Percentiles rank a stretch among this genome's conserved stretches.
phyloP scores from a whole-genome alignment of 2,113 vertebrate genomes.

The Puma concolor region DNA sequence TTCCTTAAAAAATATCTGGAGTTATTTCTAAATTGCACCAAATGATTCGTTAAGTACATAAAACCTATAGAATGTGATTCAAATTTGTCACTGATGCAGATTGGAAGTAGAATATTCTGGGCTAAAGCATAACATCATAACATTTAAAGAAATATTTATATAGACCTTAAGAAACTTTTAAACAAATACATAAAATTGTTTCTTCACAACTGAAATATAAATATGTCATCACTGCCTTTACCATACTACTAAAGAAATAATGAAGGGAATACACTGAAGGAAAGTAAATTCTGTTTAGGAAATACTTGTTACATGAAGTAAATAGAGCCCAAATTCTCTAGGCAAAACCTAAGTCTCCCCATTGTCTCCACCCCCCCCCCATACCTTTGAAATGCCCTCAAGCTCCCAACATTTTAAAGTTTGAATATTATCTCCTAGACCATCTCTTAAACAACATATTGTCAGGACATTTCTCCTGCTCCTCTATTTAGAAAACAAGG shows the following conservation, averaged over 20 bases:
- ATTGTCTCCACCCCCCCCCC: not conserved
- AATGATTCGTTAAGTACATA: not conserved
- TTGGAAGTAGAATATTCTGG: not conserved
- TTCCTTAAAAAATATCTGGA: not conserved
- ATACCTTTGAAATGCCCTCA: not conserved
- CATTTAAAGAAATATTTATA: not conserved
- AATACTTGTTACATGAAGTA: not conserved
- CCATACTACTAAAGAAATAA: not conserved
- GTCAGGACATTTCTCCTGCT: not conserved
- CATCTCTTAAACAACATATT: not conserved
- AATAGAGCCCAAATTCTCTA: not conserved
- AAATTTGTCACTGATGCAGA: not conserved
- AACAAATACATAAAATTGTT: not conserved
- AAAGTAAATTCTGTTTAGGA: not conserved
- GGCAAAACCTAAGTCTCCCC: not conserved
- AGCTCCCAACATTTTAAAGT: not conserved
- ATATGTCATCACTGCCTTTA: not conserved
- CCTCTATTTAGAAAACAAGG: not conserved
- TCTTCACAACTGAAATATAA: constrained; percentile 7
- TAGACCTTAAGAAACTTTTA: not conserved
- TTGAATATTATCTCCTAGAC: not conserved
- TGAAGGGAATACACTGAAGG: not conserved
- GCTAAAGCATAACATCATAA: not conserved
- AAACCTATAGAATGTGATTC: not conserved
- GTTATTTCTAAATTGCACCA: not conserved